Base-by-base conservation (phyloP, 2,888 invertebrate species). In the Dexiosoma caninum region DNA sequence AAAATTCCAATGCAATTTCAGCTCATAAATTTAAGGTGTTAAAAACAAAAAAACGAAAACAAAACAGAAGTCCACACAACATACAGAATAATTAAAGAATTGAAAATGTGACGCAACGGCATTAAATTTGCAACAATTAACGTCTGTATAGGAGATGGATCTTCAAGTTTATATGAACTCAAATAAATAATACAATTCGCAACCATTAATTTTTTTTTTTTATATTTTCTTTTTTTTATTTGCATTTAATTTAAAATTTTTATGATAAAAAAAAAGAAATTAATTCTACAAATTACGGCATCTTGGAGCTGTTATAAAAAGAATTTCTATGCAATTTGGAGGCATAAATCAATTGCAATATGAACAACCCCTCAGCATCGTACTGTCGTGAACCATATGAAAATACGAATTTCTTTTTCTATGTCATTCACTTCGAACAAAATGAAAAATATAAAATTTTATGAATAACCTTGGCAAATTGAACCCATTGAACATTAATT, bases 111-210 rank as follows among this genome's bases (percentile, higher is more conserved):
- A 32, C 37, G 46, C 30, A 27, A 51, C 7, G 32, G 9, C 42
- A 49, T 49, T 67, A 21, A 78, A 70, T 78, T 71, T 71, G 46
- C 46, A 78, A 49, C 62, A 62, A 66, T 64, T 64, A 64, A 59
- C 53, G n/a, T 62, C 42, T 21, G 7, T 44, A 10, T 44, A 7
- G 1, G 0, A 27, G 9, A 69, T 57, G 30, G 27, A 70, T 59
- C 27, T 46, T 46, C 14, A 14, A 51, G 57, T 62, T 51, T 60
- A 27, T 64, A 44, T 62, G 62, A 62, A 64, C 40, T 59, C 35
- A 44, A 16, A 23, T 16, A 16, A 67, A 59, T 67, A 59, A 66
- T 44, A 75, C 49, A 64, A 74, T 59, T 57, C 14, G 42, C 10
- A 59, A 32, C 9, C 16, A 60, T 21, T 40, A 42, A 23, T 23